Conservation (phyloP, 2,113 vertebrate species). For the Dermatemys mawii region DNA sequence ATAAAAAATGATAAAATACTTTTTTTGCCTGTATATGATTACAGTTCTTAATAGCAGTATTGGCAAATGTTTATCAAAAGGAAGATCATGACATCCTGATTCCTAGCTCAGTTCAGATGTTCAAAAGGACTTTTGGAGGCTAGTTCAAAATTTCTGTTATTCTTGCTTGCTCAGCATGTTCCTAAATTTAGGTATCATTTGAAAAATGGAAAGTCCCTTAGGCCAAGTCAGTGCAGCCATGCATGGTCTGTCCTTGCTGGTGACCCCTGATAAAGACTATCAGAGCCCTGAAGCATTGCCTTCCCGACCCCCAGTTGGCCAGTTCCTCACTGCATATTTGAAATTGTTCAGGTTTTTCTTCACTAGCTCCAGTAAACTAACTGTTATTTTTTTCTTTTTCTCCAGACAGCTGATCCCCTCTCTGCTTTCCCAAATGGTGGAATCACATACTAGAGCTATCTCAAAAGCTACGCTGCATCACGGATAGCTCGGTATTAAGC, state of each 20-base stretch:
- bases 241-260: conserved; percentile 35
- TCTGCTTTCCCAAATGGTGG: neutral
- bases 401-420: neutral
- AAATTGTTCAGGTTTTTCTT: neutral
- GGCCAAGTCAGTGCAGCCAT: neutral
- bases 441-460: neutral
- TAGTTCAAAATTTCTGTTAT: conserved; percentile 24
- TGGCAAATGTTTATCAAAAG: conserved; percentile 30
- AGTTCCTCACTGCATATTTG: neutral
- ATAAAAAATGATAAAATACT: neutral
- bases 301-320: neutral
- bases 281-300: conserved; percentile 13
- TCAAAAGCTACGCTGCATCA: neutral
- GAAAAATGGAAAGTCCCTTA: conserved; percentile 32
- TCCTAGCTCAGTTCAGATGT: neutral
- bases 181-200: neutral
- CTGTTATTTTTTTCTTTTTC: too few relatives aligned
- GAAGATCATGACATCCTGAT: conserved; percentile 1
- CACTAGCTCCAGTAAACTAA: neutral
- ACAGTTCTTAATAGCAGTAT: conserved; percentile 17
- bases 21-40: neutral
- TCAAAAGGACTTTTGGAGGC: conserved; percentile 14
- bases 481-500: neutral
- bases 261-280: conserved; percentile 50
- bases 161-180: neutral